Percentiles rank a stretch among this genome's conserved stretches.
Conservation (phyloP, 2,888 invertebrate species). For the Scaptomyza caliginosa region DNA sequence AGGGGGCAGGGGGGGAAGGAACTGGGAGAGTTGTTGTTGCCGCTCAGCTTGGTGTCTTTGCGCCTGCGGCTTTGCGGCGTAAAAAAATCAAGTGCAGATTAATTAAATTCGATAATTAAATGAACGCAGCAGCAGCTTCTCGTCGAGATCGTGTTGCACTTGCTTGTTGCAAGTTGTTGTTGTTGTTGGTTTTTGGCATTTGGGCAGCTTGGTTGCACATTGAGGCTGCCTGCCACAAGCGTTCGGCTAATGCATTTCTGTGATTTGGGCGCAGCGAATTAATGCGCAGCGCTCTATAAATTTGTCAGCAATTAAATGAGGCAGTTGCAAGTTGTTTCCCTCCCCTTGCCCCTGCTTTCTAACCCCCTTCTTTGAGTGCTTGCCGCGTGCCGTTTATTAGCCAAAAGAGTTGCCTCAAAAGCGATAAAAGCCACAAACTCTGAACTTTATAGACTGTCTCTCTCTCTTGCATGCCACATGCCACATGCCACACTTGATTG, state of each 20-base stretch:
- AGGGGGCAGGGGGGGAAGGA: background rate
- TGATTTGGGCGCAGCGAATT: conserved; percentile 81
- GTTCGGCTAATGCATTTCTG: conserved; percentile 72
- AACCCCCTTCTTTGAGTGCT: background rate
- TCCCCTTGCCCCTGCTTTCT: background rate
- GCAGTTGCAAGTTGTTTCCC: conserved; percentile 32
- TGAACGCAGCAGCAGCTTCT: conserved; percentile 69
- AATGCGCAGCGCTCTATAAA: conserved; percentile 82
- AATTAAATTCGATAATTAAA: conserved; percentile 81
- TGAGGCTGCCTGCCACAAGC: conserved; percentile 42
- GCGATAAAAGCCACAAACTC: conserved; percentile 66
- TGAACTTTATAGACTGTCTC: conserved; percentile 76
- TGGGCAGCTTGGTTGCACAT: conserved; percentile 72
- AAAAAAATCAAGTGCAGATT: conserved; percentile 79
- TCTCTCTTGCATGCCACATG: conserved; percentile 8
- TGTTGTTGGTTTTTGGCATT: conserved; percentile 45
- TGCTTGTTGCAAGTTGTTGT: conserved; percentile 31
- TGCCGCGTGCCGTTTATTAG: conserved; percentile 56
- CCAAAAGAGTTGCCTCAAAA: background rate
- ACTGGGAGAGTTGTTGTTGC: conserved; percentile 1
- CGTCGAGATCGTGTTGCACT: conserved; percentile 66
- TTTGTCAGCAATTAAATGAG: conserved; percentile 81
- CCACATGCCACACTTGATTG: conserved; percentile 63
- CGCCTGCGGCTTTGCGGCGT: conserved; percentile 61
- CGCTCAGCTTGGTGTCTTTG: conserved; percentile 49